Base-by-base conservation (phyloP, 1,140 invertebrate species). In the Meloidogyne chitwoodi region DNA sequence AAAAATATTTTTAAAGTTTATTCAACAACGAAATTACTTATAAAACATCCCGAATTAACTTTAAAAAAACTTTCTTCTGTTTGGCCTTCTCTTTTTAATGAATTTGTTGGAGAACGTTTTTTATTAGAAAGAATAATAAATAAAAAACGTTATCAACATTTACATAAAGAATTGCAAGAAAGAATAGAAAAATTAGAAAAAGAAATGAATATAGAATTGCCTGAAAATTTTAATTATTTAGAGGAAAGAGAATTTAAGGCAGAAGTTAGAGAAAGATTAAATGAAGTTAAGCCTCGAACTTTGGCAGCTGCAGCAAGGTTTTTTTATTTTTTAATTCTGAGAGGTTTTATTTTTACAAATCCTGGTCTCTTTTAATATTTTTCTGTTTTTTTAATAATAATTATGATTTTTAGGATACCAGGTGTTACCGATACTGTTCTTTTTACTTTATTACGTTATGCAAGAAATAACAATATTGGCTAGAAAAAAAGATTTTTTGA, bases 401-500 rank as follows among this genome's bases (percentile, higher is more conserved):
- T 12, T 11, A 22, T 14, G 24, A 68, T 29, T 6, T 22, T 22
- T n/a, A 64, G 82, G 10, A 75, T 84, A 12, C 68, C 77, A 61
- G 83, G 83, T 27, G 74, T 84, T 19, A 85, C 83, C 19, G 83
- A 83, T 11, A 81, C 82, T 22, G 83, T 76, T n/a, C 68, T 84
- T 26, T 68, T 81, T 29, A 64, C 66, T 3, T 70, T 84, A 19
- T 68, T 84, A 38, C 66, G 79, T n/a, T 70, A 83, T 80, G 72
- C 61, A 38, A 73, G 12, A 19, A 56, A 56, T 56, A 38, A 48
- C 19, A 56, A 56, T 38, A 38, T n/a, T n/a, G n/a, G n/a, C n/a
- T n/a, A n/a, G n/a, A n/a, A n/a, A n/a, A n/a, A n/a, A n/a, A n/a
- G n/a, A n/a, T n/a, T n/a, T n/a, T n/a, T n/a, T n/a, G n/a, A n/a